phyloP scores from a whole-genome alignment of 2,797 vertebrate genomes.

The Gallinago stenura region DNA sequence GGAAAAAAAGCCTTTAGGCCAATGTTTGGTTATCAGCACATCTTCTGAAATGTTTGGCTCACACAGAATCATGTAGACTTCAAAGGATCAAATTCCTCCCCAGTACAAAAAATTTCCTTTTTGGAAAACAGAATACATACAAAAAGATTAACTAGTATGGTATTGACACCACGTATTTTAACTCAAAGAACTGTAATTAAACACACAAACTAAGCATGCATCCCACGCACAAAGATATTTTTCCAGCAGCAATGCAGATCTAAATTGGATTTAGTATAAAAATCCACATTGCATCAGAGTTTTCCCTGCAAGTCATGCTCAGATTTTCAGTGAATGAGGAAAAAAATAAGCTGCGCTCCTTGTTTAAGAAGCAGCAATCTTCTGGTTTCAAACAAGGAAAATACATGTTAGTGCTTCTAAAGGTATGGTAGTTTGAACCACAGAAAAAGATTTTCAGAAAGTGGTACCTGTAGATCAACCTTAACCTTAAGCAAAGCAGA shows the following conservation, averaged over 20 bases:
- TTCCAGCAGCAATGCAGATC: background rate
- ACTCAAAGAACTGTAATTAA: background rate
- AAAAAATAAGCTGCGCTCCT: background rate
- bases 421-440: background rate
- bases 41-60: constrained; percentile 10
- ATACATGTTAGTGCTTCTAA: background rate
- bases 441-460: background rate
- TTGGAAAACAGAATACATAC: background rate
- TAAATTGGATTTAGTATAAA: background rate
- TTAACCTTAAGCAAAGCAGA: background rate
- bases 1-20: background rate
- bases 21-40: background rate
- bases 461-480: background rate
- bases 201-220: background rate
- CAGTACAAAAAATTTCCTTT: constrained; percentile 23
- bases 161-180: background rate
- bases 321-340: background rate
- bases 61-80: background rate
- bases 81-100: constrained; percentile 30
- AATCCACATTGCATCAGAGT: background rate
- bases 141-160: background rate
- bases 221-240: background rate
- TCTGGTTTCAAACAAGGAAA: background rate
- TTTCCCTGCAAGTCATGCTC: background rate
- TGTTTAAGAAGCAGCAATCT: background rate